Percentiles rank a stretch among this genome's conserved stretches.
phyloP scores from a whole-genome alignment of 2,888 invertebrate genomes.

The Acleris sparsana region DNA sequence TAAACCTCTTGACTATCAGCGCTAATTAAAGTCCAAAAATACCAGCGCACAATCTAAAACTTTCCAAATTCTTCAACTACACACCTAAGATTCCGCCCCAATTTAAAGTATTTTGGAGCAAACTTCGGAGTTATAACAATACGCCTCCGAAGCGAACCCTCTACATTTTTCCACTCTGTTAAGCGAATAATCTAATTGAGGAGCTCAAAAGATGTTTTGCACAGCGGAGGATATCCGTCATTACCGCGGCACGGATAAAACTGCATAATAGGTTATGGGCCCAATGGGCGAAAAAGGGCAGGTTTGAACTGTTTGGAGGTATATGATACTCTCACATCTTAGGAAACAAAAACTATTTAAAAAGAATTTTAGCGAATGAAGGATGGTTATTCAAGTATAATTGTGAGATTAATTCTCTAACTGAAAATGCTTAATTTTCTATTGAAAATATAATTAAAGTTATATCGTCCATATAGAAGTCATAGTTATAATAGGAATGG shows the following conservation, averaged over 20 bases:
- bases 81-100: conserved; percentile 27
- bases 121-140: conserved; percentile 21
- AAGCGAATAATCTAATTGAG: conserved; percentile 68
- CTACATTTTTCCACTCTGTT: conserved; percentile 60
- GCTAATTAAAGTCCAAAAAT: conserved; percentile 14
- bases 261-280: conserved; percentile 7
- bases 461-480: no score
- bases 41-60: conserved; percentile 17
- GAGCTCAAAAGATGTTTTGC: conserved; percentile 50
- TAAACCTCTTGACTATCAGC: not conserved
- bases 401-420: no score
- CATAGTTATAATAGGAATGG: no score
- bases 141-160: conserved; percentile 8
- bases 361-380: no score
- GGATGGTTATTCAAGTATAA: no score
- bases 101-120: not conserved
- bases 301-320: no score
- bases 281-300: not conserved
- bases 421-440: no score
- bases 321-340: no score
- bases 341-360: no score
- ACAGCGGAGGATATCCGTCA: conserved; percentile 29
- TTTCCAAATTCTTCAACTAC: conserved; percentile 15
- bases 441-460: no score
- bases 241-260: conserved; percentile 18